Percentiles rank a stretch among this genome's conserved stretches.
Evolutionary conservation across 1,140 invertebrate species (phyloP).

Genomic region (Phymastichus coffea): DNA sequence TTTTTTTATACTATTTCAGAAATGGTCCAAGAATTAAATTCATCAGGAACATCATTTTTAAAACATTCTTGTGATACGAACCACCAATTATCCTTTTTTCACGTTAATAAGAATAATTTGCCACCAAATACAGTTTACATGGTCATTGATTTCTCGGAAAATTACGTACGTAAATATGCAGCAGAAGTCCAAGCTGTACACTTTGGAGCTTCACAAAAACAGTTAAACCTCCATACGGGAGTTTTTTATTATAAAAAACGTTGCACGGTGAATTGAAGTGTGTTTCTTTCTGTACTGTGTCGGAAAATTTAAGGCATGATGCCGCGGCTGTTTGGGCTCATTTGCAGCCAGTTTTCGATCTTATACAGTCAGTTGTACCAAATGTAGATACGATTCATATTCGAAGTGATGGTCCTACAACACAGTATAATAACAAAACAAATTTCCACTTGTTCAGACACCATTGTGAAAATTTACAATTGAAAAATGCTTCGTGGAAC

Average conservation of each 20-base stretch:
- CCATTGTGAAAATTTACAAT: constrained; percentile 10
- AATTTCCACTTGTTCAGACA: constrained; percentile 18
- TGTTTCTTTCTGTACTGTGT: constrained; percentile 34
- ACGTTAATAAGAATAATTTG: constrained; percentile 38
- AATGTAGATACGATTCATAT: constrained; percentile 15
- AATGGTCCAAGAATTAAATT: constrained; percentile 19
- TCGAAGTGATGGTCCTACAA: constrained; percentile 20
- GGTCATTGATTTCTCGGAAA: constrained; percentile 44
- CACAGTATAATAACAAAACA: constrained; percentile 26
- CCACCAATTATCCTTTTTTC: constrained; percentile 35
- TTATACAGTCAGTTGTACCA: constrained; percentile 14
- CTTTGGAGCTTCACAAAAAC: constrained; percentile 38
- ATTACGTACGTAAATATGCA: constrained; percentile 42
- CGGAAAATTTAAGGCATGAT: constrained; percentile 22
- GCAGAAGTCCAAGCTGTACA: constrained; percentile 41
- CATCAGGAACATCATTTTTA: constrained; percentile 23
- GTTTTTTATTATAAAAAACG: constrained; percentile 28
- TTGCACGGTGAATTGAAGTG: constrained; percentile 10
- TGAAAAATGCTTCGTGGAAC: constrained; percentile 22
- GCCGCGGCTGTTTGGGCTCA: constrained; percentile 34
- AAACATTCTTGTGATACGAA: constrained; percentile 38
- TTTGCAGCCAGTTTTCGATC: constrained; percentile 30
- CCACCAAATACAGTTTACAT: constrained; percentile 35
- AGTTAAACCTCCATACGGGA: constrained; percentile 33
- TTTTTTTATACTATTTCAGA: neutral